These are phyloP conservation scores for Ganaspis sp. DNA, from an alignment of 1,140 invertebrate genomes.

Conservation along the genomic window DNA sequence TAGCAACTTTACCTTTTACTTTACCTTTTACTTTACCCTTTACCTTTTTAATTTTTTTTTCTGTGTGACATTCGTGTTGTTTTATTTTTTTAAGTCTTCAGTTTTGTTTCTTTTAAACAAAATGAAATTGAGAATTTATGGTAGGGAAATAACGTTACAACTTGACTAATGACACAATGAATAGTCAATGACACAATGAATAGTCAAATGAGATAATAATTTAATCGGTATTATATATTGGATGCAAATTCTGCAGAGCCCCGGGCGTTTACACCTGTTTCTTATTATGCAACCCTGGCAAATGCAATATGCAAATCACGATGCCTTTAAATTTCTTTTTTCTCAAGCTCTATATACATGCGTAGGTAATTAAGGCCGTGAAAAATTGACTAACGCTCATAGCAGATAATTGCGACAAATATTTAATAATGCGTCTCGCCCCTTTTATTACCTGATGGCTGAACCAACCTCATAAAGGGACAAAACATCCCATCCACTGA, in stretches of 20 bases:
- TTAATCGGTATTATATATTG: neutral
- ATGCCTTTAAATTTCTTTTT: neutral
- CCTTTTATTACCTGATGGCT: slow-evolving; percentile 18
- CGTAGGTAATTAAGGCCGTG: neutral
- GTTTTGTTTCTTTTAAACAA: too few relatives aligned
- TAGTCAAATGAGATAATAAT: neutral
- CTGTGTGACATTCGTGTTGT: too few relatives aligned
- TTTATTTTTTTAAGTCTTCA: too few relatives aligned
- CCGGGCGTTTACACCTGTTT: neutral
- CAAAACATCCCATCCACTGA: neutral
- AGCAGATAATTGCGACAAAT: neutral
- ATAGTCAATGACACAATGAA: neutral
- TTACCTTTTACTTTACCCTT: too few relatives aligned
- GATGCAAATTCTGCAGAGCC: neutral
- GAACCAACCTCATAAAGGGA: neutral
- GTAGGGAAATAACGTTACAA: neutral
- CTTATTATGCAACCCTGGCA: neutral
- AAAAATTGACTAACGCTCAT: neutral
- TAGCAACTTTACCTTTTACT: too few relatives aligned
- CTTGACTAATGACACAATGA: neutral
- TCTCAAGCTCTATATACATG: neutral
- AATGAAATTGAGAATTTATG: too few relatives aligned
- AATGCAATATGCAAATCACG: neutral
- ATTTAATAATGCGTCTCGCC: slow-evolving; percentile 53
- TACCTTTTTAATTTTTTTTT: too few relatives aligned